Evolutionary conservation across 2,888 invertebrate species (phyloP).

Genomic region (Craniophora ligustri): DNA sequence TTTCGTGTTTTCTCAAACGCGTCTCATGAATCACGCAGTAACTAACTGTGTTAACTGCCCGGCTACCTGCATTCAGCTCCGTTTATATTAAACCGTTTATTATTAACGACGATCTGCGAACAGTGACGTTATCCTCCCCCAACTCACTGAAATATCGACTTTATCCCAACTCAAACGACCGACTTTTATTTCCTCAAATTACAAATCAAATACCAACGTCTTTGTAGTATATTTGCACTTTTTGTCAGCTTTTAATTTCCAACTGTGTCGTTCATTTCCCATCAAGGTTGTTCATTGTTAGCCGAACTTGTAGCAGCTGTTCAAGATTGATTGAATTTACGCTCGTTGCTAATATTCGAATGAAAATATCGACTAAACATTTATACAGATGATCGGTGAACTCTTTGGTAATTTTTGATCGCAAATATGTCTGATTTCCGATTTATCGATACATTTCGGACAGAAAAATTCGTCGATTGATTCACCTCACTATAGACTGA

Average conservation of each 20-base stretch:
- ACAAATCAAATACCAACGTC: constrained; percentile 44
- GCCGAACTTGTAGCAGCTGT: constrained; percentile 28
- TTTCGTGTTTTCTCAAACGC: constrained; percentile 43
- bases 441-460: constrained; percentile 43
- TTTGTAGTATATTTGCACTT: constrained; percentile 44
- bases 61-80: constrained; percentile 41
- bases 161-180: constrained; percentile 38
- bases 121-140: constrained; percentile 34
- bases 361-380: constrained; percentile 26
- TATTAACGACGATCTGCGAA: constrained; percentile 45
- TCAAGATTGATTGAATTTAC: constrained; percentile 23
- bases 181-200: constrained; percentile 47
- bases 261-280: constrained; percentile 38
- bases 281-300: constrained; percentile 41
- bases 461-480: constrained; percentile 45
- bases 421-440: constrained; percentile 15
- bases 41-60: constrained; percentile 46
- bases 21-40: constrained; percentile 45
- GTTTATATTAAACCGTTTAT: constrained; percentile 49
- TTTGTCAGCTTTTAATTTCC: constrained; percentile 44
- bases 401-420: constrained; percentile 1
- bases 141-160: constrained; percentile 38
- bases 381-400: constrained; percentile 27
- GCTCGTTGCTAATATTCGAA: constrained; percentile 29
- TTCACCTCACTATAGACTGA: constrained; percentile 50